Percentiles rank a stretch among this genome's conserved stretches.
Conservation (phyloP, 2,113 vertebrate species). For the Pangasianodon hypophthalmus region DNA sequence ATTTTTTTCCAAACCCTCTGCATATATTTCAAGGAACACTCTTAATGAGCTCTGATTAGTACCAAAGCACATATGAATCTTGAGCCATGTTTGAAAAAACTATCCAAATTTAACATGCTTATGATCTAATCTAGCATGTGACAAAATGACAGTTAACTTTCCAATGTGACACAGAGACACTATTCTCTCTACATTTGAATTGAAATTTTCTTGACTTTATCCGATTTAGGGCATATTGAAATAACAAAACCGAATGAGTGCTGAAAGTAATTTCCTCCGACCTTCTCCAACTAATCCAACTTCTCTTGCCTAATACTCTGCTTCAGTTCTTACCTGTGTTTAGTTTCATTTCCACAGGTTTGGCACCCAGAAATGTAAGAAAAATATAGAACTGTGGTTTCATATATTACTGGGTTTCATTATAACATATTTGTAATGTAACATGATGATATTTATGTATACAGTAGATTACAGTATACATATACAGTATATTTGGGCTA, state of each 20-base stretch:
- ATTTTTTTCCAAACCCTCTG: too few relatives aligned
- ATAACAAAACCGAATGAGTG: background rate
- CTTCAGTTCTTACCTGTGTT: too few relatives aligned
- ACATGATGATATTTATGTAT: background rate
- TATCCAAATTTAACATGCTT: too few relatives aligned
- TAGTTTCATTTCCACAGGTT: too few relatives aligned
- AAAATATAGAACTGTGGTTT: background rate
- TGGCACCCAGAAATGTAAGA: background rate
- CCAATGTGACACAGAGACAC: too few relatives aligned
- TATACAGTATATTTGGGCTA: too few relatives aligned
- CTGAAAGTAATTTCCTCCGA: too few relatives aligned
- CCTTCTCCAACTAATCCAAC: background rate
- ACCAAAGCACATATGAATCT: too few relatives aligned
- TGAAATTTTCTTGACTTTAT: background rate
- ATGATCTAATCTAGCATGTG: background rate
- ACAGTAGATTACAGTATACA: background rate
- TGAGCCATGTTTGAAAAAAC: too few relatives aligned
- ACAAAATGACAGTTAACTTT: background rate
- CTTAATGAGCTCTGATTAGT: too few relatives aligned
- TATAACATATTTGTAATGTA: background rate
- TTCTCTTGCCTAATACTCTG: background rate
- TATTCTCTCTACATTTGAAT: too few relatives aligned
- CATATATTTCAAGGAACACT: too few relatives aligned
- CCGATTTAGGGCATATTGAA: background rate
- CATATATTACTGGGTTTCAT: background rate